phyloP scores from a whole-genome alignment of 2,888 invertebrate genomes.

The Spisula subtruncata region DNA sequence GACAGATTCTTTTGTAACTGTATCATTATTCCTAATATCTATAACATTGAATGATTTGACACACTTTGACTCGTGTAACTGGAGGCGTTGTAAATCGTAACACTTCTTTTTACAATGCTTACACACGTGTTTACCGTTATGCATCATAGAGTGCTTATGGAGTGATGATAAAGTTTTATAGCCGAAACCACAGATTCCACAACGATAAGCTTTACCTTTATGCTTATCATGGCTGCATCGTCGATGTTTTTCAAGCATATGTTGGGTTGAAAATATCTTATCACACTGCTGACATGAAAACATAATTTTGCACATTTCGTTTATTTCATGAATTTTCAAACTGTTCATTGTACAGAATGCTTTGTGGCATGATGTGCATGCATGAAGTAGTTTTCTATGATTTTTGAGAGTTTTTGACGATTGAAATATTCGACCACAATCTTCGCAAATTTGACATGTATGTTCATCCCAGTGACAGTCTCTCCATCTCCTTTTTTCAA shows the following conservation, averaged over 20 bases:
- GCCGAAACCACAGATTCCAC: background rate
- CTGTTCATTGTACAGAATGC: background rate
- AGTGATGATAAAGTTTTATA: background rate
- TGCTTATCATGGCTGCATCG: background rate
- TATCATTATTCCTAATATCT: background rate
- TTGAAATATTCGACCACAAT: background rate
- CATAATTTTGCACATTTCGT: background rate
- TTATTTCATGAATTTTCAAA: background rate
- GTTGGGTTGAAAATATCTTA: background rate
- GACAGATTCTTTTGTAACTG: background rate
- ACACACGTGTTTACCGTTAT: background rate
- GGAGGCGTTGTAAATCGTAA: background rate
- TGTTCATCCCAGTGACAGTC: background rate
- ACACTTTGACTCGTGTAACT: background rate
- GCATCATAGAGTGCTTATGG: background rate
- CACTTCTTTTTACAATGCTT: slow-evolving; percentile 3
- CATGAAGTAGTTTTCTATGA: background rate
- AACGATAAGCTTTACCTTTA: background rate
- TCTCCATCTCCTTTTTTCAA: slow-evolving; percentile 18
- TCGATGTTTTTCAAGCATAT: background rate
- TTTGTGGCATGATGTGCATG: background rate
- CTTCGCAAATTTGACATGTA: slow-evolving; percentile 3
- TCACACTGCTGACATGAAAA: background rate
- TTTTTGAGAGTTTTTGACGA: background rate
- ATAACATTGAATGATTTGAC: background rate